Evolutionary conservation across 2,888 invertebrate species (phyloP).

Genomic region (Uloborus plumipes): DNA sequence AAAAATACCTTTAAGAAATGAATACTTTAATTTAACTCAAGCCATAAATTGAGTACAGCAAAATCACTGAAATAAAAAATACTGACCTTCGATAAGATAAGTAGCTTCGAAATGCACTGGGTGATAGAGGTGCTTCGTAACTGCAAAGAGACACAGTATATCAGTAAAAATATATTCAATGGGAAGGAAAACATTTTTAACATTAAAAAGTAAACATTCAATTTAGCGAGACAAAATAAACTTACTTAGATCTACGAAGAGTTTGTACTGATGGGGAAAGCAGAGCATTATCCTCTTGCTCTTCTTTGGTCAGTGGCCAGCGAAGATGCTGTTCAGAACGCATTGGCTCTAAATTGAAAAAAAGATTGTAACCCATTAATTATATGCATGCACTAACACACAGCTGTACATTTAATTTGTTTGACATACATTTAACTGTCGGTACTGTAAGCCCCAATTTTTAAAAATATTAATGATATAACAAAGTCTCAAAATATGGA

Average conservation of each 20-base stretch:
- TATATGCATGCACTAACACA: no score
- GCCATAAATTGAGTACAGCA: background rate
- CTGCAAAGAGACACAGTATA: background rate
- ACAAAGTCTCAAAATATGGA: no score
- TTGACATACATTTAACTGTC: no score
- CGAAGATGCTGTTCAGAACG: constrained; percentile 67
- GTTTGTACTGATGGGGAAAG: constrained; percentile 59
- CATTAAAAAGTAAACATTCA: background rate
- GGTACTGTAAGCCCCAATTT: no score
- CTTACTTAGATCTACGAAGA: constrained; percentile 58
- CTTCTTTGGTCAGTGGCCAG: constrained; percentile 67
- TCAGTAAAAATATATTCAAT: background rate
- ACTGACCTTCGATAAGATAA: constrained; percentile 64
- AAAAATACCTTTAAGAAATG: background rate
- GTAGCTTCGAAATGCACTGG: constrained; percentile 66
- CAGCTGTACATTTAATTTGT: no score
- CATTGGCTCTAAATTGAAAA: constrained; percentile 56
- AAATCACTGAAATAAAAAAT: background rate
- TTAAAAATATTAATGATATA: no score
- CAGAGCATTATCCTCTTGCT: constrained; percentile 43
- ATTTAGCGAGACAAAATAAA: background rate
- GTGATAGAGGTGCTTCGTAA: constrained; percentile 68
- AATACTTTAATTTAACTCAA: background rate
- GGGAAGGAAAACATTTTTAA: background rate
- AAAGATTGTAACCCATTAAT: no score